Evolutionary conservation across 2,888 invertebrate genomes (phyloP), one percentile per base, ranked within the genome.

Genomic region (Thereva unica): DNA sequence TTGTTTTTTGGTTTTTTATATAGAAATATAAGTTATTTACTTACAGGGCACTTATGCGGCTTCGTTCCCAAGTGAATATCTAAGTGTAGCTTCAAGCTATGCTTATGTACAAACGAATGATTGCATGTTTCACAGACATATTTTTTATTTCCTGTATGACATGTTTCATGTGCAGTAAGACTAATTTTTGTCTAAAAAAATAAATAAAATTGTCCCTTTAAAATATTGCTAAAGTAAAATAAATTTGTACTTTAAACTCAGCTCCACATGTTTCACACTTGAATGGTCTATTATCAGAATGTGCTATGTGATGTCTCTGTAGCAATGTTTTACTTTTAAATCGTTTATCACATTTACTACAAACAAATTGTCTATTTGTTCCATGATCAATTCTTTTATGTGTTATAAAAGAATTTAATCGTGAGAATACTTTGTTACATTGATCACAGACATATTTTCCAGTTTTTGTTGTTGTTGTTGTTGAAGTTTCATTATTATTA

Each of bases 281-380:
- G 74, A 84, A 88, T 0, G 87, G 88, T 44, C 90, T 81, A 44
- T 84, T 84, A 59, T 89, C 84, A 72, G 89, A 86, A 85, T 97
- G 88, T 71, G 93, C 87, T 72, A 91, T 76, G 83, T 94, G 87
- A 84, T 97, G 91, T 71, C 90, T 83, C 76, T 88, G 85, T 71
- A 92, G 80, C 63, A 91, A 80, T 75, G 89, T 89, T 71, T 87
- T 87, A 77, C 90, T 90, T 72, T 87, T 87, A 81, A 93, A 93
- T 66, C 84, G 82, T 78, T 90, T 91, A 57, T 86, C 85, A 78
- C 93, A 93, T 74, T 88, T 87, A 74, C 84, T 85, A 78, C 92
- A 92, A 44, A 89, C 87, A 77, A 87, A 92, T 68, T 87, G 84
- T 63, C 87, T 83, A 0, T 85, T 86, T 56, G 86, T 85, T 74